Conservation (phyloP, 2,797 vertebrate genomes). For the Centropyge bicolor region DNA sequence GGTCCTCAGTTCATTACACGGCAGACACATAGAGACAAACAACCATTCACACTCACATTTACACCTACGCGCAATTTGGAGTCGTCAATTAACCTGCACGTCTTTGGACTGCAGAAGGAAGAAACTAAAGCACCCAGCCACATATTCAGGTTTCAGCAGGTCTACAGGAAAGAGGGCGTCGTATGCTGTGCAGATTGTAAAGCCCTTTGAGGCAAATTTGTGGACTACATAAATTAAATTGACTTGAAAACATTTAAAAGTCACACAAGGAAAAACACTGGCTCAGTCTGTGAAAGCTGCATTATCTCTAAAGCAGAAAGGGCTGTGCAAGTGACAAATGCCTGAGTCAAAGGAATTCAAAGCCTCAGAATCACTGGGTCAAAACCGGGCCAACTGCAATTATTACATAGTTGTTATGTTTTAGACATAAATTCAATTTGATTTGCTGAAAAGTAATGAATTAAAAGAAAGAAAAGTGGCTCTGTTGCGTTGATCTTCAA, state of each 20-base stretch:
- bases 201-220: neutral
- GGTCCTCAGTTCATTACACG: too few relatives aligned
- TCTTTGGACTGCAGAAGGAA: too few relatives aligned
- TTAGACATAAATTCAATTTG: constrained; percentile 20
- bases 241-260: constrained; percentile 9
- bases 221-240: neutral
- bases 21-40: too few relatives aligned
- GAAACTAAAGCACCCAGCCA: too few relatives aligned
- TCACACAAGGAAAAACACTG: constrained; percentile 1
- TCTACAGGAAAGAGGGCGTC: neutral
- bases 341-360: constrained; percentile 1
- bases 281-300: neutral
- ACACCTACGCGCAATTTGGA: too few relatives aligned
- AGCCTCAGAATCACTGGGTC: neutral
- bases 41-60: too few relatives aligned
- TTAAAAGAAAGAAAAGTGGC: constrained; percentile 6
- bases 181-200: neutral
- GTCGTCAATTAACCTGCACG: too few relatives aligned
- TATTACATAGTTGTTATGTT: constrained; percentile 17
- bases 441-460: constrained; percentile 3
- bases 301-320: constrained; percentile 6
- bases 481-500: neutral
- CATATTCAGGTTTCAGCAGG: too few relatives aligned
- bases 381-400: neutral
- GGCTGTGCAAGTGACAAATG: neutral